Evolutionary conservation across 2,113 vertebrate genomes (phyloP).

Genomic region (Nannobrachium achirus): DNA sequence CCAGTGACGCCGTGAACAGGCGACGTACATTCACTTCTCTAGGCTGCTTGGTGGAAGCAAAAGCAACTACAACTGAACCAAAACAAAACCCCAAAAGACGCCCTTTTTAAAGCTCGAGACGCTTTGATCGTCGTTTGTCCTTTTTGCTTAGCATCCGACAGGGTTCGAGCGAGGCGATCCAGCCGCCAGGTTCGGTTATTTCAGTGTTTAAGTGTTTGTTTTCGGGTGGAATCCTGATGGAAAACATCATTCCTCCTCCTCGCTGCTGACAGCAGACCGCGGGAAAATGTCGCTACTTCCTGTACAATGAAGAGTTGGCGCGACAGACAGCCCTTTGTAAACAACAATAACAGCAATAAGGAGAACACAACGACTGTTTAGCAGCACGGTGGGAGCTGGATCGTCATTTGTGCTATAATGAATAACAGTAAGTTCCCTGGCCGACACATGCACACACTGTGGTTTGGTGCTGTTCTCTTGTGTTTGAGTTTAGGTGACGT

Average conservation of each 20-base stretch:
- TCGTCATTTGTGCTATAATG: constrained; percentile 16
- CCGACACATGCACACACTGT: too few species aligned
- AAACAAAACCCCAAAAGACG: background rate
- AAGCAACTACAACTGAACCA: too few species aligned
- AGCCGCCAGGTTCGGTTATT: too few species aligned
- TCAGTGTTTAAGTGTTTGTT: background rate
- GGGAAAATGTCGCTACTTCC: constrained; percentile 83
- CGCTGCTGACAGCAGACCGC: constrained; percentile 72
- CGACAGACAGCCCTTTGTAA: constrained; percentile 57
- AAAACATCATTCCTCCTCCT: background rate
- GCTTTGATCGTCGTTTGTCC: rapidly evolving
- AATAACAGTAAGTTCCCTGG: background rate
- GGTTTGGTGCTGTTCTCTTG: too few species aligned
- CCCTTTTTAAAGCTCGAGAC: background rate
- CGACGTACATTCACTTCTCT: background rate
- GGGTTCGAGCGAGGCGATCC: rapidly evolving
- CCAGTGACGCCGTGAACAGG: background rate
- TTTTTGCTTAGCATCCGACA: background rate
- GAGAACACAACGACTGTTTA: rapidly evolving
- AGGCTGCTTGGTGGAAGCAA: background rate
- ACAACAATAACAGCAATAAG: constrained; percentile 23
- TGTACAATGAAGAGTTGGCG: constrained; percentile 75
- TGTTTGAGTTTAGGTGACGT: too few species aligned
- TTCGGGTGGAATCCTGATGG: background rate
- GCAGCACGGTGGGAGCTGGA: too few species aligned